Evolutionary conservation across 2,888 invertebrate genomes (phyloP).

Genomic region (Campoplex nolae): DNA sequence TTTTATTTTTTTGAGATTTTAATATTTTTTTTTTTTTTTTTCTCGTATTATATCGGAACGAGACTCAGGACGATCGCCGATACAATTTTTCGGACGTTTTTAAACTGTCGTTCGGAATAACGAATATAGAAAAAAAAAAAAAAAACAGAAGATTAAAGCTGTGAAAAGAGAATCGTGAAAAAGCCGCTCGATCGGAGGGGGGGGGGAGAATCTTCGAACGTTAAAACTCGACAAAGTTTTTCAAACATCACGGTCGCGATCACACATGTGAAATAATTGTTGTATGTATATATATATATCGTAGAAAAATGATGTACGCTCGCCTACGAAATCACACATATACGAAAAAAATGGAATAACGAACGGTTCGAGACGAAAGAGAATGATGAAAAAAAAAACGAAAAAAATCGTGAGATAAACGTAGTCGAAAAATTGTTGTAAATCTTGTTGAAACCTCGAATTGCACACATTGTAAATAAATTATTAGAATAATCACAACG

Average conservation of each 20-base stretch:
- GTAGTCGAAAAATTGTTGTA: slow-evolving; percentile 70
- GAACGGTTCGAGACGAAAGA: slow-evolving; percentile 4
- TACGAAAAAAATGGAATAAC: slow-evolving; percentile 34
- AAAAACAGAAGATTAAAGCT: neutral
- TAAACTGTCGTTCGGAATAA: neutral
- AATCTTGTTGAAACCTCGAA: slow-evolving; percentile 77
- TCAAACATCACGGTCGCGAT: slow-evolving; percentile 18
- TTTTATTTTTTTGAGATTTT: slow-evolving; percentile 6
- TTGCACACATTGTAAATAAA: slow-evolving; percentile 61
- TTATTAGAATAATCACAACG: slow-evolving; percentile 20
- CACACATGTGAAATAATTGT: slow-evolving; percentile 46
- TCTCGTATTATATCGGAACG: neutral
- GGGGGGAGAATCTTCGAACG: slow-evolving; percentile 14
- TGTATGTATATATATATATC: slow-evolving; percentile 68
- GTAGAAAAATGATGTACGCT: slow-evolving; percentile 65
- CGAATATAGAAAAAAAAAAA: neutral
- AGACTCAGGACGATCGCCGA: neutral
- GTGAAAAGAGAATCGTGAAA: neutral
- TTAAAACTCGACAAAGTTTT: neutral
- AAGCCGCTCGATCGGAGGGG: neutral
- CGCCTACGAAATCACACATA: slow-evolving; percentile 65
- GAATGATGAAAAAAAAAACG: slow-evolving; percentile 24
- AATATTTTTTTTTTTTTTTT: neutral
- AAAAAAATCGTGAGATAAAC: slow-evolving; percentile 53
- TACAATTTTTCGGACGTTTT: neutral